Evolutionary conservation across 2,888 invertebrate species (phyloP).

Genomic region (Macrophya annulata): DNA sequence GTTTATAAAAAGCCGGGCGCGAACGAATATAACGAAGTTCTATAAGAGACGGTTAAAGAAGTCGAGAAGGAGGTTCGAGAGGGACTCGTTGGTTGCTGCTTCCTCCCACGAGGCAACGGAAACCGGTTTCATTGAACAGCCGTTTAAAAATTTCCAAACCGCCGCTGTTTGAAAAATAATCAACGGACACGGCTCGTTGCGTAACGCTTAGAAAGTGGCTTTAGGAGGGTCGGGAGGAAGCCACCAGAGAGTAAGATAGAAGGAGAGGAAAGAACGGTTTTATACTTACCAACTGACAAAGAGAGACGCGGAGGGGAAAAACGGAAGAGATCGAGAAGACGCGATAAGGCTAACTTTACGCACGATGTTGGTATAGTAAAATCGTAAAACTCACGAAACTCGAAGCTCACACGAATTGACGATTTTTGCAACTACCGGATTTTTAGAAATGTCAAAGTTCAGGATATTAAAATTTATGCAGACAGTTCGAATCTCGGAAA

Average conservation of each 20-base stretch:
- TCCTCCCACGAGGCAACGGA: constrained; percentile 56
- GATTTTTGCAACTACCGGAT: too few species aligned
- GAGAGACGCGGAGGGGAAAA: not conserved
- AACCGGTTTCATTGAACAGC: constrained; percentile 79
- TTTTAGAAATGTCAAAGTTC: too few species aligned
- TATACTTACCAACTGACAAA: constrained; percentile 52
- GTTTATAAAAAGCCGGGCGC: not conserved
- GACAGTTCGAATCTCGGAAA: too few species aligned
- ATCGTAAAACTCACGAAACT: not conserved
- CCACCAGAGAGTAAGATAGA: not conserved
- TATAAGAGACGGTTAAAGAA: constrained; percentile 17
- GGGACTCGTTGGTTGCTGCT: constrained; percentile 15
- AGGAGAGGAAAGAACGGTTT: constrained; percentile 59
- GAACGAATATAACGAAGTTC: constrained; percentile 12
- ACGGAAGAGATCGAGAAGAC: not conserved
- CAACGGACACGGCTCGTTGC: constrained; percentile 76
- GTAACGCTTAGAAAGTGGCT: constrained; percentile 75
- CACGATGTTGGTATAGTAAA: constrained; percentile 8
- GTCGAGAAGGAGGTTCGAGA: constrained; percentile 3
- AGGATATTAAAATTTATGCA: too few species aligned
- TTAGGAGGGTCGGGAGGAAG: constrained; percentile 49
- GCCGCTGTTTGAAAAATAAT: constrained; percentile 76
- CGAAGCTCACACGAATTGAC: too few species aligned
- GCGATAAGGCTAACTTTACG: not conserved
- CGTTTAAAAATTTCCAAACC: constrained; percentile 75